Conservation (phyloP, 2,888 invertebrate species). For the Ormyrus nitidulus region DNA sequence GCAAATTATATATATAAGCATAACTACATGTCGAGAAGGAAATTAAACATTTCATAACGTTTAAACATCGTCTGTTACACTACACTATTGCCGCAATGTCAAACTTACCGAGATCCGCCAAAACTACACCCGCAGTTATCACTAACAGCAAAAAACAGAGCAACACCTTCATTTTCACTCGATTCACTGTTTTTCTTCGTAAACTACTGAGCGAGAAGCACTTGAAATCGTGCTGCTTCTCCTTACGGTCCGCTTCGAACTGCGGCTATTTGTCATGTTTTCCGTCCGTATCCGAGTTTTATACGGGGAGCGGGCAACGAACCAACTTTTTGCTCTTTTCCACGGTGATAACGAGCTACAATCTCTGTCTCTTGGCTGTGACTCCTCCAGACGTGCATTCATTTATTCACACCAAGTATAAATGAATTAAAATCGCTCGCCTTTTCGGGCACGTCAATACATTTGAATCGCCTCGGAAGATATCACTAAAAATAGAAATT, state of each 20-base stretch:
- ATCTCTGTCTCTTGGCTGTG: constrained; percentile 6
- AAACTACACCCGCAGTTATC: not conserved
- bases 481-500: too few relatives aligned
- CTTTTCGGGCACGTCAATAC: too few relatives aligned
- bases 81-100: too few relatives aligned
- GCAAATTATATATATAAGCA: too few relatives aligned
- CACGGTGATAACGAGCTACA: constrained; percentile 27
- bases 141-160: not conserved
- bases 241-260: not conserved
- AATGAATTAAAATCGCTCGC: too few relatives aligned
- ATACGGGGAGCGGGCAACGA: constrained; percentile 23
- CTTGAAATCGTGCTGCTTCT: constrained; percentile 1
- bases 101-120: constrained; percentile 14
- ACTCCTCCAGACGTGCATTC: not conserved
- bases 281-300: constrained; percentile 22
- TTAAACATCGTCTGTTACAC: too few relatives aligned
- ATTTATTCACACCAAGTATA: too few relatives aligned
- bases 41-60: too few relatives aligned
- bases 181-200: not conserved
- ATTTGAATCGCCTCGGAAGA: too few relatives aligned
- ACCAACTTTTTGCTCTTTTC: constrained; percentile 23
- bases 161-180: constrained; percentile 19
- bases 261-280: constrained; percentile 5
- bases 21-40: too few relatives aligned
- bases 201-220: not conserved